phyloP scores from a whole-genome alignment of 2,797 vertebrate species.

The Bovichtus diacanthus region DNA sequence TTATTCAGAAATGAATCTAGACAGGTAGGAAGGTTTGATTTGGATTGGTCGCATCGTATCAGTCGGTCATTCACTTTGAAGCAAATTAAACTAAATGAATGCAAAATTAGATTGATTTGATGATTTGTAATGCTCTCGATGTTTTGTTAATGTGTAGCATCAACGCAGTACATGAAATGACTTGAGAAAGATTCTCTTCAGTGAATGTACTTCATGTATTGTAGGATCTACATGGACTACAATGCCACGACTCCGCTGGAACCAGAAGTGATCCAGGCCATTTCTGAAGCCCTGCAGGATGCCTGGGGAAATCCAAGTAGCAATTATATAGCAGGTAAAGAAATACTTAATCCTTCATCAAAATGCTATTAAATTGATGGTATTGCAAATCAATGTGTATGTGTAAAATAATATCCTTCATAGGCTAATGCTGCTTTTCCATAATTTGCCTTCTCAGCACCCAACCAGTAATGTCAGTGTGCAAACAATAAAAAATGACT shows the following conservation, averaged over 20 bases:
- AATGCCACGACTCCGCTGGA: slow-evolving; percentile 94
- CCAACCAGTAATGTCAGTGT: neutral
- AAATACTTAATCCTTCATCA: neutral
- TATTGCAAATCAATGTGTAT: neutral
- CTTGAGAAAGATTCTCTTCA: neutral
- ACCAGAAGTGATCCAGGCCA: slow-evolving; percentile 85
- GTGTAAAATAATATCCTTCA: neutral
- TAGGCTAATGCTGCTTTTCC: neutral
- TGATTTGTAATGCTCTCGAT: neutral
- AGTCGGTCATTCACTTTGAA: neutral
- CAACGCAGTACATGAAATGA: neutral
- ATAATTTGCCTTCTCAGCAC: neutral
- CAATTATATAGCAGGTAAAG: slow-evolving; percentile 88
- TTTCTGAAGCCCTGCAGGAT: slow-evolving; percentile 87
- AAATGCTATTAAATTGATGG: neutral
- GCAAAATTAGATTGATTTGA: neutral
- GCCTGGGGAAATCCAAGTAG: slow-evolving; percentile 99
- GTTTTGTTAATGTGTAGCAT: neutral
- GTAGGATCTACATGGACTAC: slow-evolving; percentile 92
- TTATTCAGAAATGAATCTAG: slow-evolving; percentile 45
- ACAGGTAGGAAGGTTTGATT: slow-evolving; percentile 57
- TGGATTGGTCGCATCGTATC: neutral
- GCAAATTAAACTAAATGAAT: neutral
- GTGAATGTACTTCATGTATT: neutral
- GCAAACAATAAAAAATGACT: neutral